Percentiles rank a stretch among this genome's conserved stretches.
Conservation (phyloP, 2,888 invertebrate genomes). For the Deilephila porcellus region DNA sequence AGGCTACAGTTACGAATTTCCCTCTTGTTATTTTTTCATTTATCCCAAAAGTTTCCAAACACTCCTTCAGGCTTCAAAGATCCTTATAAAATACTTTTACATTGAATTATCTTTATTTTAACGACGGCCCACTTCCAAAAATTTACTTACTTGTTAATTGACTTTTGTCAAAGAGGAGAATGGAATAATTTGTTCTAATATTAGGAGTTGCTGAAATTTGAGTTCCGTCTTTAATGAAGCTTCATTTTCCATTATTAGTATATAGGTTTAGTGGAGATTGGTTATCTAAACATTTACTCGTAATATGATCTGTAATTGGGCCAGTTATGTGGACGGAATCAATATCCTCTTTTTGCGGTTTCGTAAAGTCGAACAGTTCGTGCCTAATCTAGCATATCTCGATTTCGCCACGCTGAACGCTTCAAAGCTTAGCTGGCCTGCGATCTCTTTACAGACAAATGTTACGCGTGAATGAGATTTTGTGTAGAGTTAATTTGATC, state of each 20-base stretch:
- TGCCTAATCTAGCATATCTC: too few relatives aligned
- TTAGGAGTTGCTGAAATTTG: neutral
- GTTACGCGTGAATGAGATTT: too few relatives aligned
- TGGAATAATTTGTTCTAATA: conserved; percentile 17
- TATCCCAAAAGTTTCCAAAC: conserved; percentile 9
- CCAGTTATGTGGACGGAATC: too few relatives aligned
- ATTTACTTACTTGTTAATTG: conserved; percentile 25
- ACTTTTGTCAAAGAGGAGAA: conserved; percentile 18
- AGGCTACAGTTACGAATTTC: neutral
- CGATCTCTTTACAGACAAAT: too few relatives aligned
- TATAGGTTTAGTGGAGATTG: too few relatives aligned
- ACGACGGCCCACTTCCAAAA: conserved; percentile 21
- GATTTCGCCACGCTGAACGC: too few relatives aligned
- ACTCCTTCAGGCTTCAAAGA: conserved; percentile 18
- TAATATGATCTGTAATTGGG: too few relatives aligned
- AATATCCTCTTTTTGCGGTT: too few relatives aligned
- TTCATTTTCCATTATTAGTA: neutral
- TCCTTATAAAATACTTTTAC: conserved; percentile 25
- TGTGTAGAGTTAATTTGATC: too few relatives aligned
- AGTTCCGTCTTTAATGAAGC: conserved; percentile 5
- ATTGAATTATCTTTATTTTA: conserved; percentile 25
- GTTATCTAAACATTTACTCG: too few relatives aligned
- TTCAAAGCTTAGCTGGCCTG: too few relatives aligned
- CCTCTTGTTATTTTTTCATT: conserved; percentile 25
- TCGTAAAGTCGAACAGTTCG: too few relatives aligned